Percentiles rank a stretch among this genome's conserved stretches.
Conservation (phyloP, 2,888 invertebrate genomes). For the Caenorhabditis sp. region DNA sequence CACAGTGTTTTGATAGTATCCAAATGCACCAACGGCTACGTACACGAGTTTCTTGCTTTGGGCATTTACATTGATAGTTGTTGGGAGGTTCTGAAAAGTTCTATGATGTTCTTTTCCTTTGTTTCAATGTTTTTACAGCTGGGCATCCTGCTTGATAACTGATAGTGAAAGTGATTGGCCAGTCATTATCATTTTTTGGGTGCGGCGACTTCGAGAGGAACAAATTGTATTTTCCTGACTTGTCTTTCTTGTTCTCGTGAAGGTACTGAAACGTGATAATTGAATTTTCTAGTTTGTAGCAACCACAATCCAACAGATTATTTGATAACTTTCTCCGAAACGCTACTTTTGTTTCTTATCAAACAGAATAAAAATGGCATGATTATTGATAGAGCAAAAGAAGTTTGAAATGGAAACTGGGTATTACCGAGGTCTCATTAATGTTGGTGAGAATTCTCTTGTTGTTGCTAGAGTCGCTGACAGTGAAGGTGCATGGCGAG, state of each 20-base stretch:
- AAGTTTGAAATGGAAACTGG: slow-evolving; percentile 17
- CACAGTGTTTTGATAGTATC: slow-evolving; percentile 58
- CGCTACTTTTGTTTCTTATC: slow-evolving; percentile 24
- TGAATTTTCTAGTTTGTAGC: slow-evolving; percentile 23
- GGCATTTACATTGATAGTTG: slow-evolving; percentile 20
- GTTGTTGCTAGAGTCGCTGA: slow-evolving; percentile 30
- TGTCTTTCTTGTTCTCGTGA: slow-evolving; percentile 58
- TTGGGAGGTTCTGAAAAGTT: slow-evolving; percentile 16
- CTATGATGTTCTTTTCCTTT: neutral
- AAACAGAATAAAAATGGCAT: slow-evolving; percentile 39
- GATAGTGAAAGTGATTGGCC: slow-evolving; percentile 30
- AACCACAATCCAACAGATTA: slow-evolving; percentile 13
- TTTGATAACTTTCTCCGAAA: slow-evolving; percentile 22
- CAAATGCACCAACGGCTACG: slow-evolving; percentile 61
- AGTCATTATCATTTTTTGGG: slow-evolving; percentile 8
- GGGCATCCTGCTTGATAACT: slow-evolving; percentile 31
- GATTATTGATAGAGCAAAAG: slow-evolving; percentile 22
- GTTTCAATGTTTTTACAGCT: neutral
- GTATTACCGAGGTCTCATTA: slow-evolving; percentile 17
- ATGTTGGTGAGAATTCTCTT: slow-evolving; percentile 22
- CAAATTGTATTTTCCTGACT: slow-evolving; percentile 37
- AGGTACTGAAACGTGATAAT: slow-evolving; percentile 36
- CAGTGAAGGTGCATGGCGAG: slow-evolving; percentile 29
- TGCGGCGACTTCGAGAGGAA: slow-evolving; percentile 27
- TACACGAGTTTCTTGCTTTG: slow-evolving; percentile 59